Base-by-base conservation (phyloP, 1,140 invertebrate genomes). In the Leptinotarsa defecta region DNA sequence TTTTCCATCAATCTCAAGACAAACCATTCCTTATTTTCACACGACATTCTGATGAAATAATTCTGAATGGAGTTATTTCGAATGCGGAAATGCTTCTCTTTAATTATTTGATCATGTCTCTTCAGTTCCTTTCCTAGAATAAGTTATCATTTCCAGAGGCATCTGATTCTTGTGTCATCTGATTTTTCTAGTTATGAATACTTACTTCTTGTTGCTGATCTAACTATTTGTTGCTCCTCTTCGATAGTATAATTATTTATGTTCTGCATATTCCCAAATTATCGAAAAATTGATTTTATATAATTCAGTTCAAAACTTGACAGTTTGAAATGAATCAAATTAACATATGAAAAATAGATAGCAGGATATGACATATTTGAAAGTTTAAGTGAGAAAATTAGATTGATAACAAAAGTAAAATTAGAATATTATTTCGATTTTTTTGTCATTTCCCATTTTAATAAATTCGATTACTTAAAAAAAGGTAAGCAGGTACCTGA, bases 31-130 rank as follows among this genome's bases (percentile, higher is more conserved):
- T 71, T 71, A 49, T 49, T 27, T 8, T 27, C 70, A 15, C 15
- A n/a, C 17, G 49, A 62, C 49, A 71, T 48, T 27, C 52, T 22
- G 17, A 71, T 8, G n/a, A 71, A 71, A 62, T 71, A 71, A 15
- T 62, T 15, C 17, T 62, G 13, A 24, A 71, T 71, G 6, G 57
- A 27, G 13, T 17, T 62, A 11, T 3, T 61, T 22, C 70, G 52
- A 22, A 71, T 24, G 13, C 17, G 22, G n/a, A 62, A 71, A 61
- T 71, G 49, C 2, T 71, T 62, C 24, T 71, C 49, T 71, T 57
- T 15, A 19, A 57, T 6, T 24, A 61, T 27, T 61, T 27, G 19
- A 17, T 71, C 34, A 4, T 22, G 19, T 22, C 61, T 15, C 49
- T 24, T 62, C 24, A 57, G 22, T 15, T 71, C 70, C 20, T 57